Evolutionary conservation across 2,888 invertebrate species (phyloP).

Genomic region (Dexiosoma caninum): DNA sequence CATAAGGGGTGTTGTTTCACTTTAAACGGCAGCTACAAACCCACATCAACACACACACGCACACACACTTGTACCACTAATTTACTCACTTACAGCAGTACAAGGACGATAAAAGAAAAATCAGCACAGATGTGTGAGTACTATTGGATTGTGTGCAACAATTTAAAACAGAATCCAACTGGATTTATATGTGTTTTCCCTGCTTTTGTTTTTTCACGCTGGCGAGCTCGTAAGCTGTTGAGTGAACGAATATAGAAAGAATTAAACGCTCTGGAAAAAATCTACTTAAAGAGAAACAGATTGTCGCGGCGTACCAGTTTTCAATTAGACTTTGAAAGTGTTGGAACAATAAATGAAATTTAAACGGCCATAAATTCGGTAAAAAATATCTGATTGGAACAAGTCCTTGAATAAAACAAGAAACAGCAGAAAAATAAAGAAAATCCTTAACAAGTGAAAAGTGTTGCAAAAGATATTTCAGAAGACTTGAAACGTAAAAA

Average conservation of each 20-base stretch:
- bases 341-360: constrained; percentile 62
- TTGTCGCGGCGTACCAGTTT: constrained; percentile 76
- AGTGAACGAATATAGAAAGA: constrained; percentile 23
- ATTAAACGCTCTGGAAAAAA: constrained; percentile 64
- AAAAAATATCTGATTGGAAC: constrained; percentile 37
- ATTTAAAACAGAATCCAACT: constrained; percentile 59
- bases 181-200: constrained; percentile 41
- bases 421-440: constrained; percentile 43
- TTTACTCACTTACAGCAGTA: too few species aligned
- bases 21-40: constrained; percentile 42
- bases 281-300: constrained; percentile 78
- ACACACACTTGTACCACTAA: neutral
- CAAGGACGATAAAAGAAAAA: constrained; percentile 66
- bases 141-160: constrained; percentile 66
- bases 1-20: constrained; percentile 65
- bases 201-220: constrained; percentile 17
- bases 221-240: constrained; percentile 7
- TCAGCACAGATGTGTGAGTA: constrained; percentile 76
- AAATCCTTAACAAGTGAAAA: constrained; percentile 13
- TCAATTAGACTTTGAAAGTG: constrained; percentile 72
- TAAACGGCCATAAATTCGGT: constrained; percentile 35
- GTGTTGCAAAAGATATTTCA: constrained; percentile 14
- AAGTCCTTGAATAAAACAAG: too few species aligned
- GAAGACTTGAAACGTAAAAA: constrained; percentile 7
- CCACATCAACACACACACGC: constrained; percentile 12